Base-by-base conservation (phyloP, 2,888 invertebrate genomes). In the Chrysomela aeneicollis region DNA sequence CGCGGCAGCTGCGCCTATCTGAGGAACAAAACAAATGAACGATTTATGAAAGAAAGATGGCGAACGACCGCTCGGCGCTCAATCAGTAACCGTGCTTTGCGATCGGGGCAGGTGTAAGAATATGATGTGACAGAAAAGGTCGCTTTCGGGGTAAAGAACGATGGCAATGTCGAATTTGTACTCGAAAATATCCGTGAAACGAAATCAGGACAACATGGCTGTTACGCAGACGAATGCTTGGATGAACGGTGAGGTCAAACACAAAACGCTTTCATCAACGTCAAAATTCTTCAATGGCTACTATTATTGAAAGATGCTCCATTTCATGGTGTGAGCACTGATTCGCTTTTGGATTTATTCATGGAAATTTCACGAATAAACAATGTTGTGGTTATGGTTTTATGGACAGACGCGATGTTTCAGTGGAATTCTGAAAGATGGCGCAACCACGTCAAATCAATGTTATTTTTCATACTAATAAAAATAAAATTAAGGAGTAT, bases 141-240 rank as follows among this genome's bases (percentile, higher is more conserved):
- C 12, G 12, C 12, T 42, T 42, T 42, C 54, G 21, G 50, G 32
- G 35, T 21, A 59, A 52, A 22, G 6, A 61, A 67, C 64, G 70
- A 87, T 86, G 86, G 87, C 86, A 80, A 91, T 92, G 91, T 91
- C 91, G 77, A 91, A 91, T 87, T 86, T 91, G 80, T 90, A 90
- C 81, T 89, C 89, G 76, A 90, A 91, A 87, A 90, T 90, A 75
- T 87, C 89, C 70, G 86, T 88, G 68, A 92, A 92, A 85, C 88
- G 92, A 82, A 90, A 90, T 79, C 74, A 74, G 58, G 77, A 78
- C 80, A 88, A 87, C 79, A 89, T 93, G 86, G 87, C 91, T 70
- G 90, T 92, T 75, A 68, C 91, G 60, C 93, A 93, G 85, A 91
- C 92, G 47, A 92, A 91, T 82, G 88, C 92, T 78, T 94, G 93